Percentiles rank a stretch among this genome's conserved stretches.
Conservation (phyloP, 2,113 vertebrate genomes). For the Tychaedon coryphoeus region DNA sequence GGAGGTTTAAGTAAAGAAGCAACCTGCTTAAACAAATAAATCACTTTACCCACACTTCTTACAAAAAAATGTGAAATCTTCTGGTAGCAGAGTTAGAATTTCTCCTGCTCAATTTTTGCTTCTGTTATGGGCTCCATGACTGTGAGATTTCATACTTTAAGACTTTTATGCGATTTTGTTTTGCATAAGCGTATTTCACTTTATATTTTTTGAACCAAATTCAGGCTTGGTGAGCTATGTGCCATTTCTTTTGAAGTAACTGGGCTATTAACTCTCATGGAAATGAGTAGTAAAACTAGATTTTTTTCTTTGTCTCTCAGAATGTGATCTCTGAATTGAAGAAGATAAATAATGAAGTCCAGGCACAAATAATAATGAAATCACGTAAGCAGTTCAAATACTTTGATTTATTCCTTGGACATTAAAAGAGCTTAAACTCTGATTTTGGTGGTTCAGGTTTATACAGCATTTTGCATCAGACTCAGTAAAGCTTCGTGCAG, state of each 20-base stretch:
- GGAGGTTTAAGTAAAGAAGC: slow-evolving; percentile 32
- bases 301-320: slow-evolving; percentile 16
- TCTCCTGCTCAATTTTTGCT: neutral
- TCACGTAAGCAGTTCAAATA: neutral
- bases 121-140: neutral
- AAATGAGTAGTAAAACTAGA: neutral
- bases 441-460: neutral
- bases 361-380: neutral
- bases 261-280: neutral
- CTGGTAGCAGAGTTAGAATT: neutral
- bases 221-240: neutral
- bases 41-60: slow-evolving; percentile 2
- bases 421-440: neutral
- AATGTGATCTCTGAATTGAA: neutral
- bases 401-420: neutral
- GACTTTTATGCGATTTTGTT: neutral
- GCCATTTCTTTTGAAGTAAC: slow-evolving; percentile 11
- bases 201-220: neutral
- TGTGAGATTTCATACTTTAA: slow-evolving; percentile 39
- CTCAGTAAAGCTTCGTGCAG: neutral
- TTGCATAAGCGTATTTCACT: slow-evolving; percentile 39
- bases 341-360: slow-evolving; percentile 2
- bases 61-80: neutral
- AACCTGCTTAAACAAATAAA: slow-evolving; percentile 3
- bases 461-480: neutral